Evolutionary conservation across 2,113 vertebrate species (phyloP), one percentile per base, ranked within the genome.

Genomic region (Stercorarius parasiticus): DNA sequence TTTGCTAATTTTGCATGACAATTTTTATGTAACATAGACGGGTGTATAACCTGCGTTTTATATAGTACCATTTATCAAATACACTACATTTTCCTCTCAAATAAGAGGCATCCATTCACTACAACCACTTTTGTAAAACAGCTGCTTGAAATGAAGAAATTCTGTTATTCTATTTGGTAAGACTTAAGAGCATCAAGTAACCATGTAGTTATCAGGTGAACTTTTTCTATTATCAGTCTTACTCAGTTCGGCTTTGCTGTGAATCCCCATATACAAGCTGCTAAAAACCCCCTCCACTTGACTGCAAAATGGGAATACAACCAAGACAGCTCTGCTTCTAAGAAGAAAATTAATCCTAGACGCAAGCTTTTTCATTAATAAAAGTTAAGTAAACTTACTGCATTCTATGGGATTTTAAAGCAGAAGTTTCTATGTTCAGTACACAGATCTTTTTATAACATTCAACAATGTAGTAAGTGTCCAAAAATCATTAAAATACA

Each of bases 391-490:
- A 30, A 76, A 30, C 4, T 36, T 21, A 50, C 10, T 47, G 21
- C 20, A 16, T 79, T 50, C 43, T 36, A 14, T 8, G 4, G 1
- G 0, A 76, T 40, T 85, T 85, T 43, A 65, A 76, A 86, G n/a
- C 10, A 91, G 43, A 91, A 73, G 11, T 13, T 12, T 49, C 3
- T 23, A 13, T 13, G 23, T 61, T 18, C 13, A 73, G 4, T 40
- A 70, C 12, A 71, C 3, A 25, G 20, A 27, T 42, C 0, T 38
- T 90, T 82, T 67, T 36, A 4, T 19, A 77, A 45, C 25, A 38
- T 42, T 61, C 5, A 69, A 15, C 27, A 58, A 82, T 3, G 0
- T 5, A 62, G 1, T 4, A 45, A 58, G 23, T 9, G 4, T 27
- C 34, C 45, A 70, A 67, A 88, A 64, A 29, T 40, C 42, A 77